These are phyloP conservation scores for Calypte anna DNA, from an alignment of 2,113 vertebrate species.

Conservation along the genomic window DNA sequence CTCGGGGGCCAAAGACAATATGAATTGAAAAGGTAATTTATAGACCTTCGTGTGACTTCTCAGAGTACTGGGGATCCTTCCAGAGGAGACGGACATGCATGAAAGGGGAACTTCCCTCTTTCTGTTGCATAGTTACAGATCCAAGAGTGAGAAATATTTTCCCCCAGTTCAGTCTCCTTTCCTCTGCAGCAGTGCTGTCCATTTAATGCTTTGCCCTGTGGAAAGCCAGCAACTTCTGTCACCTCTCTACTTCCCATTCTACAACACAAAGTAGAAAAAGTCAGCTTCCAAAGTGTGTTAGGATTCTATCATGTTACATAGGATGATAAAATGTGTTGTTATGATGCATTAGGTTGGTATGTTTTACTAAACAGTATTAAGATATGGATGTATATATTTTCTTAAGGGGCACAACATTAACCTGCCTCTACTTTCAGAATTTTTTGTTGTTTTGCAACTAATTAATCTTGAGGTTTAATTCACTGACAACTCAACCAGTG, in stretches of 20 bases:
- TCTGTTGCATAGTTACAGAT: background rate
- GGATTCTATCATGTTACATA: background rate
- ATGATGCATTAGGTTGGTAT: background rate
- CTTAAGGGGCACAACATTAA: background rate
- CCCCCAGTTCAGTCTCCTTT: background rate
- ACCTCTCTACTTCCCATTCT: background rate
- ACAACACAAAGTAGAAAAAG: background rate
- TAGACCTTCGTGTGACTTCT: background rate
- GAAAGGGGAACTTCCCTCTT: background rate
- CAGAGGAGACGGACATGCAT: background rate
- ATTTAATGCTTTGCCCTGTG: rapidly evolving
- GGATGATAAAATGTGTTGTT: background rate
- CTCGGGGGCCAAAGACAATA: background rate
- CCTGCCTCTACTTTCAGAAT: background rate
- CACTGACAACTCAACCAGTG: background rate
- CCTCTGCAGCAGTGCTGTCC: background rate
- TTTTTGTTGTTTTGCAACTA: background rate
- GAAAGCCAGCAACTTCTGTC: background rate
- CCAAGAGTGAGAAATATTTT: background rate
- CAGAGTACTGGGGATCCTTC: background rate
- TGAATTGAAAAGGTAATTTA: background rate
- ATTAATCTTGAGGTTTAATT: background rate
- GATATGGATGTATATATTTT: background rate
- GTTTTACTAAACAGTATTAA: background rate
- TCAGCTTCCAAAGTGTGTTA: background rate